Conservation (phyloP, 1,140 invertebrate species). For the Macrobrachium rosenbergii region DNA sequence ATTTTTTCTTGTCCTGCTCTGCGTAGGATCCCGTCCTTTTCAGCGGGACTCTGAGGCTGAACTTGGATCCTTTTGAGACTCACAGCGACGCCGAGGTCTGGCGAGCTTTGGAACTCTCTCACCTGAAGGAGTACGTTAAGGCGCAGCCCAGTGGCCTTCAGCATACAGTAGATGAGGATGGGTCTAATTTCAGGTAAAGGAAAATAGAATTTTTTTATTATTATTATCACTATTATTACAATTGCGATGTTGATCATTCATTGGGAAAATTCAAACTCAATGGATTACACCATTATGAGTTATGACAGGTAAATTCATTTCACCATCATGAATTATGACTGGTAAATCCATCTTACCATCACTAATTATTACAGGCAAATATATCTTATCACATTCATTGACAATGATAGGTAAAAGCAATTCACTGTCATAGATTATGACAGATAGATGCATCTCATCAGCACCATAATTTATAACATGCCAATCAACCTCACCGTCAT, state of each 20-base stretch:
- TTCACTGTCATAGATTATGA: not conserved
- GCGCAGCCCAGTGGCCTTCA: constrained; percentile 79
- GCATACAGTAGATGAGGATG: constrained; percentile 87
- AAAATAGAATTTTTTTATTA: too few species aligned
- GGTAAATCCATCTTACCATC: not conserved
- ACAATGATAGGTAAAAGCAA: not conserved
- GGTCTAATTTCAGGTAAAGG: constrained; percentile 86
- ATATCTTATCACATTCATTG: too few species aligned
- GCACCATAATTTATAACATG: too few species aligned
- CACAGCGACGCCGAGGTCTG: constrained; percentile 85
- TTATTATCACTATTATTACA: too few species aligned
- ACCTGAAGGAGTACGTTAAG: constrained; percentile 83
- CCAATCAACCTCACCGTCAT: too few species aligned
- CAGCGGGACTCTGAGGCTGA: constrained; percentile 83
- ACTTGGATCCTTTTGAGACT: constrained; percentile 86
- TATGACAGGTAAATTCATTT: not conserved
- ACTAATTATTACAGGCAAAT: not conserved
- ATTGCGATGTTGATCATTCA: not conserved
- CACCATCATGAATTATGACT: not conserved
- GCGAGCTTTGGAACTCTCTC: constrained; percentile 83
- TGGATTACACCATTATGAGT: too few species aligned
- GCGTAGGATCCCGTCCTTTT: constrained; percentile 76
- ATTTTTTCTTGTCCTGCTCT: constrained; percentile 23
- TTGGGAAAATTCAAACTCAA: not conserved
- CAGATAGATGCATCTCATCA: not conserved